A percentile compares a stretch with the other conserved stretches of the same genome.
Conservation (phyloP, 2,797 vertebrate species). For the Neomorphus geoffroyi region DNA sequence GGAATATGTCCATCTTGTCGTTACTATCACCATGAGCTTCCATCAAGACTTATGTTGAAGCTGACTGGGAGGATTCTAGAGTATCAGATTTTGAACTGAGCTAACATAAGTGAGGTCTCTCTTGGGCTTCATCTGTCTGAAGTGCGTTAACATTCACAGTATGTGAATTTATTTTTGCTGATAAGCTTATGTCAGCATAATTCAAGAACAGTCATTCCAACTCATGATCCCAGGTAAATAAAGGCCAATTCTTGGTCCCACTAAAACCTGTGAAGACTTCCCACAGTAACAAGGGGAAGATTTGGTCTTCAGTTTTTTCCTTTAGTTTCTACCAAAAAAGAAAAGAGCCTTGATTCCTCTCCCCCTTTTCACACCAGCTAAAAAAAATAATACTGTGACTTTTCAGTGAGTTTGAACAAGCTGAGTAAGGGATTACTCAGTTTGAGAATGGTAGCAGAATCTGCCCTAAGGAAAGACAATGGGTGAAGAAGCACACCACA, state of each 20-base stretch:
- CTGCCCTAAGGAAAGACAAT: not conserved
- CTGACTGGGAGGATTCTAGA: not conserved
- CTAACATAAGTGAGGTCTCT: not conserved
- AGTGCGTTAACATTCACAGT: not conserved
- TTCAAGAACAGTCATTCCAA: not conserved
- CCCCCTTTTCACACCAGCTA: slow-evolving; percentile 18
- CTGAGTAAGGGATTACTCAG: not conserved
- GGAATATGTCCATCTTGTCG: not conserved
- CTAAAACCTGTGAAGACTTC: not conserved
- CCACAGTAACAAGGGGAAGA: not conserved
- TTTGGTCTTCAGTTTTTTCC: not conserved
- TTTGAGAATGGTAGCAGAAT: too few relatives aligned
- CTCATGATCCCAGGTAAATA: not conserved
- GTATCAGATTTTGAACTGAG: not conserved
- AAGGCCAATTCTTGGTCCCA: not conserved
- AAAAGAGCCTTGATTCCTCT: slow-evolving; percentile 6
- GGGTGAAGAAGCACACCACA: not conserved
- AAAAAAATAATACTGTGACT: not conserved
- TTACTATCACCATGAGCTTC: not conserved
- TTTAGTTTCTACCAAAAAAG: not conserved
- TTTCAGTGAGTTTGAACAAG: not conserved
- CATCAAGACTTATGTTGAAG: not conserved
- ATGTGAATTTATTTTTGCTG: not conserved
- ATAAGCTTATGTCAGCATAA: not conserved
- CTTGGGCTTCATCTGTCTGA: not conserved